These are phyloP conservation scores for Oxystoma pomonae DNA, from an alignment of 2,888 invertebrate genomes.

Conservation along the genomic window DNA sequence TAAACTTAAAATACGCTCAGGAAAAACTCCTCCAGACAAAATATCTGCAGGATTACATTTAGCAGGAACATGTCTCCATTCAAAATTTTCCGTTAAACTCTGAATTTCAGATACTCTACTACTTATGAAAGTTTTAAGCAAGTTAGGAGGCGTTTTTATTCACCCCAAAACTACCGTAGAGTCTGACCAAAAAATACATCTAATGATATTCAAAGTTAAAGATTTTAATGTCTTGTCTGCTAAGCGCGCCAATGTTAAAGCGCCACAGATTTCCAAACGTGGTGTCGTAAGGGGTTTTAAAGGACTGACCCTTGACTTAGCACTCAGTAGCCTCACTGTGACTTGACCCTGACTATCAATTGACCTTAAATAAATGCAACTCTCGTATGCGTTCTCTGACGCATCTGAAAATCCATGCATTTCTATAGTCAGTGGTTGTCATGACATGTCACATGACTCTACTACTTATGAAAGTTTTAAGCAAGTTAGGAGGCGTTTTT, in stretches of 20 bases:
- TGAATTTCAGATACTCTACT: not conserved
- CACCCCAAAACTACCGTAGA: no score
- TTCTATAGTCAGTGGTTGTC: no score
- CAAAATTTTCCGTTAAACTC: not conserved
- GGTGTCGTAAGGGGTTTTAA: not conserved
- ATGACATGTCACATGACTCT: no score
- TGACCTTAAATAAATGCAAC: no score
- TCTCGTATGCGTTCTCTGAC: no score
- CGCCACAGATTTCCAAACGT: not conserved
- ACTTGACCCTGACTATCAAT: no score
- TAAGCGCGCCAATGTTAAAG: not conserved
- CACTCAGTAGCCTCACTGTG: no score
- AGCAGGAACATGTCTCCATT: conserved; percentile 1
- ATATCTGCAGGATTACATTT: not conserved
- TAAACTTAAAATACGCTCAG: no score
- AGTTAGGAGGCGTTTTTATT: not conserved
- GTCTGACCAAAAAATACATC: not conserved
- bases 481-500: no score
- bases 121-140: not conserved
- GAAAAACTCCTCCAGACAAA: not conserved
- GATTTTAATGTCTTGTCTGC: not conserved
- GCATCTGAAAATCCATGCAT: no score
- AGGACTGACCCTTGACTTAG: not conserved
- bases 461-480: no score
- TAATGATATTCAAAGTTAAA: not conserved